Conservation (phyloP, 2,113 vertebrate genomes). For the Cichladusa arquata region DNA sequence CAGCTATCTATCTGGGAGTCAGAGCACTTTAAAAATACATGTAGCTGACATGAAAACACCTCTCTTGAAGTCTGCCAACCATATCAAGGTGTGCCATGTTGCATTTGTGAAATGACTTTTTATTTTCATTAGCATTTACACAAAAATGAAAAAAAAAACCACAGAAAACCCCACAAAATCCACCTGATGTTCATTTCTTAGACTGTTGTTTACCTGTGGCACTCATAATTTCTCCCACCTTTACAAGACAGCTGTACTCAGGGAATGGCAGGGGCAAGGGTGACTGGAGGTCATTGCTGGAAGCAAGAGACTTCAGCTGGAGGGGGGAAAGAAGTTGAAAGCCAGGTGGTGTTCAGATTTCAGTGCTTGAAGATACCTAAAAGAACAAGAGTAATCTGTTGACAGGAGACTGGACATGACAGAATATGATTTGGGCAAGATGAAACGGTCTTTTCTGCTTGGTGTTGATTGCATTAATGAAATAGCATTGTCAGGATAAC, state of each 20-base stretch:
- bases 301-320: slow-evolving; percentile 49
- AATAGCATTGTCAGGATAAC: slow-evolving; percentile 17
- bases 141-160: neutral
- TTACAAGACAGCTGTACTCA: slow-evolving; percentile 76
- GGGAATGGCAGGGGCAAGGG: slow-evolving; percentile 64
- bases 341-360: slow-evolving; percentile 50
- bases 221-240: slow-evolving; percentile 33
- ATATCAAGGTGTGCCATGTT: slow-evolving; percentile 9
- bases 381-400: slow-evolving; percentile 2
- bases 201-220: slow-evolving; percentile 35
- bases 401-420: neutral
- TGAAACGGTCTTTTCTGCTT: slow-evolving; percentile 59
- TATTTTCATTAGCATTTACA: slow-evolving; percentile 12
- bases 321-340: slow-evolving; percentile 35
- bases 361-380: slow-evolving; percentile 17
- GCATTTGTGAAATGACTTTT: slow-evolving; percentile 7
- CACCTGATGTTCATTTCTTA: neutral
- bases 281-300: slow-evolving; percentile 36
- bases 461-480: slow-evolving; percentile 47
- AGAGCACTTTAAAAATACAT: slow-evolving; percentile 62
- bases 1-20: slow-evolving; percentile 63
- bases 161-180: neutral
- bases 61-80: slow-evolving; percentile 48
- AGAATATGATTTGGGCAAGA: slow-evolving; percentile 25
- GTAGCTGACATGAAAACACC: slow-evolving; percentile 56